phyloP scores from a whole-genome alignment of 2,797 vertebrate genomes.

The Catamblyrhynchus diadema region DNA sequence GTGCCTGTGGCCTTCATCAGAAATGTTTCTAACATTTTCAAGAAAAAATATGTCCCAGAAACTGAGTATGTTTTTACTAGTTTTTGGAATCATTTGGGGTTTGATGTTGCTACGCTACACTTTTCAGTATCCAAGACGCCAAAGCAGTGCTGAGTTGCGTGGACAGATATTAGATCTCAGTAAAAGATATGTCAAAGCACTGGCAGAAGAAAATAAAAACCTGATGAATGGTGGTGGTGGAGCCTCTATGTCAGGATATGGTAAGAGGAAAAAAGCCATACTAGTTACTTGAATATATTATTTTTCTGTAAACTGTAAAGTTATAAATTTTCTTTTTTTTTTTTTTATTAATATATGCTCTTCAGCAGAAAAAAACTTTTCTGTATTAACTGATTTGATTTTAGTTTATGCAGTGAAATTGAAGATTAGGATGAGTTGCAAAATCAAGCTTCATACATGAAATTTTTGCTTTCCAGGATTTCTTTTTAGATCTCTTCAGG shows the following conservation, averaged over 20 bases:
- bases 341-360: background rate
- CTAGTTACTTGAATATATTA: background rate
- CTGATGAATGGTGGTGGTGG: conserved; percentile 81
- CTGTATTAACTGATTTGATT: background rate
- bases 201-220: conserved; percentile 93
- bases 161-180: conserved; percentile 96
- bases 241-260: conserved; percentile 92
- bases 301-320: background rate
- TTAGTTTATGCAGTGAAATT: background rate
- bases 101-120: conserved; percentile 94
- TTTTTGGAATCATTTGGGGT: conserved; percentile 95
- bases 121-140: conserved; percentile 88
- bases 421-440: background rate
- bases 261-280: conserved; percentile 72
- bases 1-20: conserved; percentile 30
- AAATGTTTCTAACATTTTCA: conserved; percentile 88
- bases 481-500: background rate
- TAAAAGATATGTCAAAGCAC: conserved; percentile 92
- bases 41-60: conserved; percentile 96
- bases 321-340: background rate
- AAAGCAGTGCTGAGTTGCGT: conserved; percentile 91
- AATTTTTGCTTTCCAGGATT: background rate
- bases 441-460: background rate
- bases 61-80: conserved; percentile 88
- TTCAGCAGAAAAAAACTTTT: background rate